A percentile compares a stretch with the other conserved stretches of the same genome.
Evolutionary conservation across 2,888 invertebrate species (phyloP).

Genomic region (Acanthococcus lagerstroemiae): DNA sequence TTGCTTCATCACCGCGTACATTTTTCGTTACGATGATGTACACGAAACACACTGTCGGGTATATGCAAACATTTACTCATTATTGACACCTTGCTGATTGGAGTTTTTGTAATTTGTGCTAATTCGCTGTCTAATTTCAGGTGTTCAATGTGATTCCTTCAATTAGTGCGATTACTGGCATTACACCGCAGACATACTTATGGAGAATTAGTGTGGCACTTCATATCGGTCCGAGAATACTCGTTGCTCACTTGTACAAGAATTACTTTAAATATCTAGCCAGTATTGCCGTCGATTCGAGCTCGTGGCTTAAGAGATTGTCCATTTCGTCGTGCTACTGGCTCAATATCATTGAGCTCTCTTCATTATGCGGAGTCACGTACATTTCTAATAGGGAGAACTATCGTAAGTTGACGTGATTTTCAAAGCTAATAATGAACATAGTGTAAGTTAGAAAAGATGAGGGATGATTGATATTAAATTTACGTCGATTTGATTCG

Average conservation of each 20-base stretch:
- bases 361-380: conserved; percentile 79
- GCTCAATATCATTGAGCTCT: conserved; percentile 74
- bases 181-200: conserved; percentile 82
- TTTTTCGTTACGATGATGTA: conserved; percentile 86
- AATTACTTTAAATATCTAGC: conserved; percentile 66
- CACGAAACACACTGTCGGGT: conserved; percentile 93
- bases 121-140: conserved; percentile 48
- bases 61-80: conserved; percentile 43
- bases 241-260: conserved; percentile 77
- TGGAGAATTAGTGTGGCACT: conserved; percentile 88
- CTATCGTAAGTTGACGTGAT: conserved; percentile 75
- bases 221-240: conserved; percentile 80
- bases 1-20: conserved; percentile 79
- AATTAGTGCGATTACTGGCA: conserved; percentile 89
- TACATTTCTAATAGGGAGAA: conserved; percentile 91
- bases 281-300: conserved; percentile 39
- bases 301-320: conserved; percentile 30
- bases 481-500: no score
- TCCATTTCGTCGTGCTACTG: conserved; percentile 60
- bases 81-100: no score
- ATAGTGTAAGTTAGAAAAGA: no score
- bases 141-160: conserved; percentile 90
- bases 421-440: no score
- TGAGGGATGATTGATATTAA: no score
- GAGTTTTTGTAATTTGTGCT: no score